Evolutionary conservation across 2,888 invertebrate species (phyloP), one percentile per base, ranked within the genome.

Genomic region (Leptinotarsa rubiginosa): DNA sequence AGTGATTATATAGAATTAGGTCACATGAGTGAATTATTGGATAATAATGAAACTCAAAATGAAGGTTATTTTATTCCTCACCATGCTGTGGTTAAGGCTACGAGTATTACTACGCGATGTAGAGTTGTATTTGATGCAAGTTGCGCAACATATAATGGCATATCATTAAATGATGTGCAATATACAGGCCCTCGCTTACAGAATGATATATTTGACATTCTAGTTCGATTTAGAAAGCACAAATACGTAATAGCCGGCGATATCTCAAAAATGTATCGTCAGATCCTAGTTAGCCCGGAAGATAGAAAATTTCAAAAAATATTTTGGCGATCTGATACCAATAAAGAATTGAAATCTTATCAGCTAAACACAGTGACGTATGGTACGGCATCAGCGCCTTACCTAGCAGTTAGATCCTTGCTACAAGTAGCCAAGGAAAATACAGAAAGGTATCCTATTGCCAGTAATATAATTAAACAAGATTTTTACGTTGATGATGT

Each of bases 171-270:
- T 31, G 31, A 31, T 31, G 5, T 31, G 31, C 31, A 31, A 31
- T 31, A 31, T 78, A 47, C 49, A 13, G 78, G 78, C 4, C 78
- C 74, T 3, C 52, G 67, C 13, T 25, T 76, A n/a, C 76, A 77
- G 54, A 49, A 50, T 25, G 73, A 76, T 47, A 65, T 76, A 49
- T 75, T 77, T 62, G 16, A 56, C 5, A 74, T 78, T 41, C 54
- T 66, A 10, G 50, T 66, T 31, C 18, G 71, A 65, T 22, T 16
- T 52, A 13, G 65, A 50, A 65, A 18, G 16, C 50, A 18, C 56
- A 56, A n/a, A 41, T 66, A 47, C 47, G 25, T 25, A 4, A 25
- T 25, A 25, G 4, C 25, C 4, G 25, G 25, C 25, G 25, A 25
- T 25, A 25, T 25, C 4, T 25, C 25, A 25, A 25, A 25, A 25